Conservation (phyloP, 2,113 vertebrate genomes). For the Anthoscopus minutus region DNA sequence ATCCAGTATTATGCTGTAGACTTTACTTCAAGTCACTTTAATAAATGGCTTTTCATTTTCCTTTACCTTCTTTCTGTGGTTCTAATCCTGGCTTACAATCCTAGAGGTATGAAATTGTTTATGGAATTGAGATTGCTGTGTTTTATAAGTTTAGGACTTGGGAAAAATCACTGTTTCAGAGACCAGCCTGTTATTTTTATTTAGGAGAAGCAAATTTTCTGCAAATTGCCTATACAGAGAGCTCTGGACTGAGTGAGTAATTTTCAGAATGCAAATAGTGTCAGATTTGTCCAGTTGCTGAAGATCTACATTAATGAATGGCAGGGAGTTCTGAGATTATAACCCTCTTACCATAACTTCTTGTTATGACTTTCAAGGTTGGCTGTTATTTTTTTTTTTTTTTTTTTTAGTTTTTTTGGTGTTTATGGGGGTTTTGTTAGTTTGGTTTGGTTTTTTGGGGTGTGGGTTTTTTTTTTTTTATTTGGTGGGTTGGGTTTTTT, state of each 20-base stretch:
- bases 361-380: not conserved
- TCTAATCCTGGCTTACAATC: not conserved
- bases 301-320: not conserved
- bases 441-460: not conserved
- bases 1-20: not conserved
- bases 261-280: not conserved
- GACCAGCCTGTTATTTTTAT: not conserved
- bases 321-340: not conserved
- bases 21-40: not conserved
- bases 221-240: not conserved
- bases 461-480: accelerated
- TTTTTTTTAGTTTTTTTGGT: not conserved
- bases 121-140: not conserved
- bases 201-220: not conserved
- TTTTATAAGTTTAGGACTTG: not conserved
- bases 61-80: not conserved
- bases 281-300: not conserved
- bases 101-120: not conserved
- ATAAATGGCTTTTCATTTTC: not conserved
- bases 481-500: not conserved
- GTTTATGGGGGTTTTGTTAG: not conserved
- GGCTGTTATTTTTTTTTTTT: not conserved
- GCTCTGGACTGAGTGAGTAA: not conserved
- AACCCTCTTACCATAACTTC: not conserved
- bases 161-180: not conserved